Evolutionary conservation across 1,140 invertebrate genomes (phyloP).

Genomic region (Ooceraea biroi): DNA sequence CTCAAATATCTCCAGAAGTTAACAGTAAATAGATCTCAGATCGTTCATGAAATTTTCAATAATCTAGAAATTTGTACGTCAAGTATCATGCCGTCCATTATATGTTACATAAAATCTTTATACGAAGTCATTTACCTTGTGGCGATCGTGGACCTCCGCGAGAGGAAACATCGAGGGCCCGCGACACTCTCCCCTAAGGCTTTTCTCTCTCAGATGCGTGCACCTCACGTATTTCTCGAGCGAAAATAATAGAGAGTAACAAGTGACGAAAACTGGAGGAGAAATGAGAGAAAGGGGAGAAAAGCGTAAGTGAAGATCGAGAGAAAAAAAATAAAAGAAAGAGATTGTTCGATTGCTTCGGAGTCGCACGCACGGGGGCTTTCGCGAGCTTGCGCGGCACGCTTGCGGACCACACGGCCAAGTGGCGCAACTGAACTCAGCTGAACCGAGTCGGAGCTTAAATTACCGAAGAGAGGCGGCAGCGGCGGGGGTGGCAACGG

Average conservation of each 20-base stretch:
- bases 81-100: no score
- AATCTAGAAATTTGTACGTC: not conserved
- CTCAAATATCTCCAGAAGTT: not conserved
- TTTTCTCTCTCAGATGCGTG: not conserved
- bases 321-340: constrained; percentile 4
- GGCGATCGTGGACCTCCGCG: constrained; percentile 21
- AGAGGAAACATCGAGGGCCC: constrained; percentile 63
- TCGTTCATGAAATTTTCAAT: not conserved
- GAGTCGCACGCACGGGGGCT: constrained; percentile 39
- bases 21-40: not conserved
- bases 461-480: constrained; percentile 78
- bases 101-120: not conserved
- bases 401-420: constrained; percentile 80
- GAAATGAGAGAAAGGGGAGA: not conserved
- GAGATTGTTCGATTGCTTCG: constrained; percentile 8
- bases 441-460: constrained; percentile 81
- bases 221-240: constrained; percentile 1
- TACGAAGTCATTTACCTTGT: constrained; percentile 61
- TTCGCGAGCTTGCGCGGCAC: constrained; percentile 72
- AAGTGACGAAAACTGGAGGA: not conserved
- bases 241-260: no score
- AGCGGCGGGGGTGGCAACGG: constrained; percentile 68
- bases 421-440: constrained; percentile 83
- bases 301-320: not conserved
- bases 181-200: not conserved